phyloP scores from a whole-genome alignment of 2,113 vertebrate species.

The Melospiza georgiana region DNA sequence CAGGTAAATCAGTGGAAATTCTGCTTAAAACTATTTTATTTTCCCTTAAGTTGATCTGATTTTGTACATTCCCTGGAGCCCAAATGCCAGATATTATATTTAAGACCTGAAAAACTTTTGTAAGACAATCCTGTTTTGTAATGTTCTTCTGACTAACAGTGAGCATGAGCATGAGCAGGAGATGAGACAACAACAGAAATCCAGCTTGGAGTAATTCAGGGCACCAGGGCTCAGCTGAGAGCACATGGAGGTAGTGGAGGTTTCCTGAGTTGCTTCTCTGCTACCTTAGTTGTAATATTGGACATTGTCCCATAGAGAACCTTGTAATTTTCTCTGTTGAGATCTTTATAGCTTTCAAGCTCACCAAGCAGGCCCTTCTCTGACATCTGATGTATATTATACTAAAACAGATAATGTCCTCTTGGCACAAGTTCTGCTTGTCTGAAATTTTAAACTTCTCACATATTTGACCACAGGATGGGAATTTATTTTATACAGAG shows the following conservation, averaged over 20 bases:
- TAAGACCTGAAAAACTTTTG: neutral
- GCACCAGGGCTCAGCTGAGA: neutral
- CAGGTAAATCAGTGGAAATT: neutral
- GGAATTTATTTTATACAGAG: neutral
- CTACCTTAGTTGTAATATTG: neutral
- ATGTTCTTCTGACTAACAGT: neutral
- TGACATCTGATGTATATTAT: neutral
- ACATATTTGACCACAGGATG: neutral
- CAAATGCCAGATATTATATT: neutral
- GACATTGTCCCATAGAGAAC: neutral
- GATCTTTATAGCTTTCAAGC: neutral
- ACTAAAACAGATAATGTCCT: neutral
- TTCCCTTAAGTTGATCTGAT: neutral
- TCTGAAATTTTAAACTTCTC: neutral
- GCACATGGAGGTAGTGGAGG: accelerated
- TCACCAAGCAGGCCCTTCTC: neutral
- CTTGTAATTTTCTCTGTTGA: neutral
- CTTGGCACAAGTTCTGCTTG: neutral
- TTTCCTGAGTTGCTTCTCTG: neutral
- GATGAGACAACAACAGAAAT: neutral
- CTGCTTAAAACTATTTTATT: neutral
- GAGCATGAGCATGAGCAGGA: accelerated
- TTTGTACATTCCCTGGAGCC: neutral
- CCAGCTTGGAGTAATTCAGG: neutral
- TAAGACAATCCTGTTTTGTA: neutral